Evolutionary conservation across 1,140 invertebrate genomes (phyloP), one percentile per base, ranked within the genome.

Genomic region (Vanessa atalanta): DNA sequence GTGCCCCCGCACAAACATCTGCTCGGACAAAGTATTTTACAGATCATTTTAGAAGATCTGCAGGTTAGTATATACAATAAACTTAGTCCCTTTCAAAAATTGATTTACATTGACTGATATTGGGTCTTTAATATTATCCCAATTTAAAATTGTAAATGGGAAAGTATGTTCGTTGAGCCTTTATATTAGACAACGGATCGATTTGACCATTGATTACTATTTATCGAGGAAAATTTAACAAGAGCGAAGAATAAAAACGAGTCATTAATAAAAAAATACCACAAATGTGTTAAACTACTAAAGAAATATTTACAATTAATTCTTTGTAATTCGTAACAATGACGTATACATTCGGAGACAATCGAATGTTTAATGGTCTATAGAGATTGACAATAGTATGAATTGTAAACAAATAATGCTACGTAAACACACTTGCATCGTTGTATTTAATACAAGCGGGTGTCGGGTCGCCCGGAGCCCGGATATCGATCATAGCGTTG

Each of bases 1-100:
- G 91, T 93, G 4, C 93, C 95, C 0, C 82, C 89, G 0, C 82
- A 90, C 15, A 80, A 81, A 0, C 88, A 91, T 20, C 79, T 93
- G 20, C 75, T 93, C 26, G 87, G 88, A 4, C 82, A 83, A 20
- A 93, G 94, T 4, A 66, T 95, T 23, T 79, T 95, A 16, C 73
- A 90, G 7, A 74, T 94, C 8, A 75, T 95, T 23, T 81, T 92
- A 6, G 90, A 91, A 11, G 84, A 90, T 53, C 85, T 94, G 72
- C 82, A 94, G 93, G 95, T 95, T 90, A 53, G 69, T 37, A 43
- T 43, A 43, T 5, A 43, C 37, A 43, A 43, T 43, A 43, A 9
- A 43, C 37, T 11, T 43, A 9, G 37, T 43, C 1, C 6, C 9
- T 9, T 43, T 43, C 37, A 43, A 43, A 2, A 9, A 43, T 43